A percentile compares a stretch with the other conserved stretches of the same genome.
phyloP scores from a whole-genome alignment of 23 tunicate genomes.

The Halocynthia aurantium region DNA sequence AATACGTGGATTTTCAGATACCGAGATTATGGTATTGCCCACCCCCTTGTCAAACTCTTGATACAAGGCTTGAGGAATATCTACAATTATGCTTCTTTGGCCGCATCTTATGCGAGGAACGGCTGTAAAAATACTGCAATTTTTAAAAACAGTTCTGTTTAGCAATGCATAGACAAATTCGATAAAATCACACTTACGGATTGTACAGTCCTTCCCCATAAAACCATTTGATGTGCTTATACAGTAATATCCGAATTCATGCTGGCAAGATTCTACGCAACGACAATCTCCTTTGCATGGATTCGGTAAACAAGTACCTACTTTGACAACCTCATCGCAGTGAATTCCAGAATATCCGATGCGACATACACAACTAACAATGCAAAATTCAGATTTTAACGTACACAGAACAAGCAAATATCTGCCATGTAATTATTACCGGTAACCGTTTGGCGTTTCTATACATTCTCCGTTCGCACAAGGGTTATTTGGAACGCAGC shows the following conservation, averaged over 20 bases:
- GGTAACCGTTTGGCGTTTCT: too few species aligned
- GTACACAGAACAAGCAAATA: too few species aligned
- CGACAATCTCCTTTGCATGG: constrained; percentile 31
- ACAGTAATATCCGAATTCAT: constrained; percentile 40
- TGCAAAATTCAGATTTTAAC: too few species aligned
- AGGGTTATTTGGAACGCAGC: too few species aligned
- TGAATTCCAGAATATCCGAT: constrained; percentile 3
- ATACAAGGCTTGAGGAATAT: background rate
- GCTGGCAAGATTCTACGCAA: constrained; percentile 29
- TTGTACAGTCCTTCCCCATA: constrained; percentile 25
- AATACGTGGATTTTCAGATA: constrained; percentile 3
- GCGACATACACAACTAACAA: constrained; percentile 5
- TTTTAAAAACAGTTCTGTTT: background rate
- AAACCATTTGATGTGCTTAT: constrained; percentile 10
- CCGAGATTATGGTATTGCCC: constrained; percentile 17
- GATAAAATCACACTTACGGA: constrained; percentile 11
- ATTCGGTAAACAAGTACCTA: constrained; percentile 10
- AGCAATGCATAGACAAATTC: background rate
- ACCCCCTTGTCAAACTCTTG: constrained; percentile 16
- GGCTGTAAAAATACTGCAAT: background rate
- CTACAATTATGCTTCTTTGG: background rate
- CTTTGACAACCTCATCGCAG: background rate
- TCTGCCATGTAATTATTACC: too few species aligned
- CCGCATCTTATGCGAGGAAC: constrained; percentile 11
- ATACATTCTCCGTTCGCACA: too few species aligned